Base-by-base conservation (phyloP, 2,113 vertebrate genomes). In the Percopsis transmontana region DNA sequence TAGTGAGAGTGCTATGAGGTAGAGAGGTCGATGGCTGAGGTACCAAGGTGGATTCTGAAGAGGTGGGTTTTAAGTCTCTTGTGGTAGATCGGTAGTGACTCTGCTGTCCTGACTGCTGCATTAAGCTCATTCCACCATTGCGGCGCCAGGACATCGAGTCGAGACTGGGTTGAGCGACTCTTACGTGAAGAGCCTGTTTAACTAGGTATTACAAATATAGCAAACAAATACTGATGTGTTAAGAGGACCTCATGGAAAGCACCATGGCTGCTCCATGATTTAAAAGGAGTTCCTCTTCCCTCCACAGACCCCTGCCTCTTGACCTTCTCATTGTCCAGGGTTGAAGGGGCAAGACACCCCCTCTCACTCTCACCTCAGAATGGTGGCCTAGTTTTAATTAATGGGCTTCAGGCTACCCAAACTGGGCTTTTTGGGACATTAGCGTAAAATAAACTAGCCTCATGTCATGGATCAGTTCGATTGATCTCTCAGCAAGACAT, bases 261-360 rank as follows among this genome's bases (percentile, higher is more conserved):
- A 21, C 41, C 59, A 64, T 47, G 11, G 20, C 13, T 9, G 39
- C 51, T 12, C 14, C 23, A 9, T 19, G 41, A 42, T 12, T 62
- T n/a, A 63, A 9, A 8, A 53, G 40, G 39, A 40, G 67, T 40
- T 23, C 20, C 56, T 21, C 45, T 76, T 76, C n/a, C 67, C 50
- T 75, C 74, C 62, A 54, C 23, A 40, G 62, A 72, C 62, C 56
- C 56, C 53, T 73, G 85, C 76, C 81, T 81, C 70, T 82, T 89
- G 85, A 88, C 88, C 89, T 74, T 3, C 27, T 45, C 71, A 84
- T 91, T 92, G 79, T 89, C 66, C 8, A 1, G 50, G 68, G 86
- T 83, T 90, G 56, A 90, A 79, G 83, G 81, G 82, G 52, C 85
- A 80, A 47, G 39, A 47, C 68, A 62, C 74, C 58, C 71, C 44